Percentiles rank a stretch among this genome's conserved stretches.
Evolutionary conservation across 2,113 vertebrate genomes (phyloP).

Genomic region (Paracanthobrama guichenoti): DNA sequence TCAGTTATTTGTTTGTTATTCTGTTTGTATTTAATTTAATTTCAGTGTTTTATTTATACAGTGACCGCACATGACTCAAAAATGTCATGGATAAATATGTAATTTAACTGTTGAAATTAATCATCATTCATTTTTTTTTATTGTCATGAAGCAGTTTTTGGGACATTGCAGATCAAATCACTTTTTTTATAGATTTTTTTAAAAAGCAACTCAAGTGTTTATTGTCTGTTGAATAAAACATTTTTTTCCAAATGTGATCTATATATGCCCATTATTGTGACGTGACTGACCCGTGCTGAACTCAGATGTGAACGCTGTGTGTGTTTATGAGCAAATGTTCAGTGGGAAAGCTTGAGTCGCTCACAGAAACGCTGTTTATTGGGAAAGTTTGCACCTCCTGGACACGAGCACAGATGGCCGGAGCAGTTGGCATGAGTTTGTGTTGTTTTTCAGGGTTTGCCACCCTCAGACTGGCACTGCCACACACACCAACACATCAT

Average conservation of each 20-base stretch:
- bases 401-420: too few relatives aligned
- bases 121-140: constrained; percentile 52
- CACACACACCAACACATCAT: constrained; percentile 23
- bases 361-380: too few relatives aligned
- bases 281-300: neutral
- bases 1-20: constrained; percentile 50
- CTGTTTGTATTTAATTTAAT: constrained; percentile 78
- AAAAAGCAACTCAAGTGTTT: constrained; percentile 4
- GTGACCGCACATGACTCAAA: constrained; percentile 75
- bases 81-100: constrained; percentile 71
- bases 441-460: constrained; percentile 36
- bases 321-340: too few relatives aligned
- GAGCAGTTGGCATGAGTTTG: neutral
- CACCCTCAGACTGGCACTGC: neutral
- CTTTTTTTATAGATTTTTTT: constrained; percentile 7
- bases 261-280: neutral
- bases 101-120: constrained; percentile 69
- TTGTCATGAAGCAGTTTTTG: constrained; percentile 38
- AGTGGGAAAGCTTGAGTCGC: too few relatives aligned
- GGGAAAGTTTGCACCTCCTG: too few relatives aligned
- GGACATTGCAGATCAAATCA: neutral
- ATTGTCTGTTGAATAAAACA: constrained; percentile 51
- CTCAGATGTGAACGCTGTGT: too few relatives aligned
- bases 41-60: constrained; percentile 77
- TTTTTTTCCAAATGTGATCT: constrained; percentile 37